phyloP scores from a whole-genome alignment of 1,140 invertebrate species.

The Paraescarpia echinospica region DNA sequence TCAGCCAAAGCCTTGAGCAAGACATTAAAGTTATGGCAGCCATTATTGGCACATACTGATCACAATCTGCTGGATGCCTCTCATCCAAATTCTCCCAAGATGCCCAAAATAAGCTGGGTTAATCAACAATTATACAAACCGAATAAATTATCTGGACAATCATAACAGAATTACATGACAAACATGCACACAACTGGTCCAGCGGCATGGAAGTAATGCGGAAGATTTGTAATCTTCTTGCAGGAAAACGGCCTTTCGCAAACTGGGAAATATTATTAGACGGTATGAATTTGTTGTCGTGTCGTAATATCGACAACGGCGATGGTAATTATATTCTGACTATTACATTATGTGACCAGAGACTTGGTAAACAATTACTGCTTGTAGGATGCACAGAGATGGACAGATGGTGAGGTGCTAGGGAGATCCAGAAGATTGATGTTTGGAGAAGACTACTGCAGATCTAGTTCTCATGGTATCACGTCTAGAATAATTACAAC shows the following conservation, averaged over 20 bases:
- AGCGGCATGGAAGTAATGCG: neutral
- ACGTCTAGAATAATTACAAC: no score
- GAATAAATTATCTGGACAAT: constrained; percentile 6
- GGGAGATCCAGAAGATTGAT: neutral
- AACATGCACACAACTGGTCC: neutral
- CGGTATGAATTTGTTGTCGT: neutral
- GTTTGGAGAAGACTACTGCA: neutral
- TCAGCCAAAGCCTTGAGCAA: neutral
- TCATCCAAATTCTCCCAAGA: neutral
- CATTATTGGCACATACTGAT: neutral
- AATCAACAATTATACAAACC: constrained; percentile 2
- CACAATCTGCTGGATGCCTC: neutral
- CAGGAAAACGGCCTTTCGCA: neutral
- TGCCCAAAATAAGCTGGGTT: neutral
- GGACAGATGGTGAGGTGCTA: neutral
- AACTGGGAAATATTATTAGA: neutral
- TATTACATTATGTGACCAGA: neutral
- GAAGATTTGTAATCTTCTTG: neutral
- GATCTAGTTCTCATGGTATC: neutral
- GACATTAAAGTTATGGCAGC: neutral
- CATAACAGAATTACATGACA: neutral
- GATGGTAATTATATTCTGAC: neutral
- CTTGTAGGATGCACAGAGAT: neutral
- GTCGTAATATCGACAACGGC: neutral
- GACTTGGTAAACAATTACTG: neutral